Base-by-base conservation (phyloP, 2,113 vertebrate species). In the Pelobates fuscus region DNA sequence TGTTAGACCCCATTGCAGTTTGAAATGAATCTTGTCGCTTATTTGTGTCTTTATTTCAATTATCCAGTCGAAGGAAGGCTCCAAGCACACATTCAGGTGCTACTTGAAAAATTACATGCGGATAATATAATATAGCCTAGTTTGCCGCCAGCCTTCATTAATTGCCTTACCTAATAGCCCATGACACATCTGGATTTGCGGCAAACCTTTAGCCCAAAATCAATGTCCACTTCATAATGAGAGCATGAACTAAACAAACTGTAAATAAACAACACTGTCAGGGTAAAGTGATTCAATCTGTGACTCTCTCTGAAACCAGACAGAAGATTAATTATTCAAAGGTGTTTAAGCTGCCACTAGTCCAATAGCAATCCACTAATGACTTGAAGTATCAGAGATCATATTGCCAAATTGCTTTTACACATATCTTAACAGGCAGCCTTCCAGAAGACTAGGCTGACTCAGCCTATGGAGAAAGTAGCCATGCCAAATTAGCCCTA, bases 241-340 rank as follows among this genome's bases (percentile, higher is more conserved):
- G 77, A 79, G 80, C 75, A 80, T 78, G 59, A 82, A 83, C 77
- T 72, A 52, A 0, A 1, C 54, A 55, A 65, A 74, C 82, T 84
- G 84, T 88, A 88, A 82, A 87, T 85, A 86, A 87, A 85, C 52
- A 85, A 74, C 72, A 77, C 66, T 79, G 79, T 79, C 77, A 52
- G 80, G 63, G 78, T 73, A 82, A 81, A 81, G 85, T 77, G 84
- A 85, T 84, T 85, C 83, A 85, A 69, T 86, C 70, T 68, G 70
- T 55, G 78, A 80, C 63, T 82, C 73, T 81, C 73, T 69, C 80
- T 81, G 81, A 77, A 78, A 75, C 71, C 79, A 81, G 82, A 84
- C 71, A 86, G 73, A 62, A 81, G 78, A 86, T 82, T 84, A 81
- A 86, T 84, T 79, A 70, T 80, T 82, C 79, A 82, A 76, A 55